Evolutionary conservation across 2,888 invertebrate genomes (phyloP).

Genomic region (Onthophagus sagittarius): DNA sequence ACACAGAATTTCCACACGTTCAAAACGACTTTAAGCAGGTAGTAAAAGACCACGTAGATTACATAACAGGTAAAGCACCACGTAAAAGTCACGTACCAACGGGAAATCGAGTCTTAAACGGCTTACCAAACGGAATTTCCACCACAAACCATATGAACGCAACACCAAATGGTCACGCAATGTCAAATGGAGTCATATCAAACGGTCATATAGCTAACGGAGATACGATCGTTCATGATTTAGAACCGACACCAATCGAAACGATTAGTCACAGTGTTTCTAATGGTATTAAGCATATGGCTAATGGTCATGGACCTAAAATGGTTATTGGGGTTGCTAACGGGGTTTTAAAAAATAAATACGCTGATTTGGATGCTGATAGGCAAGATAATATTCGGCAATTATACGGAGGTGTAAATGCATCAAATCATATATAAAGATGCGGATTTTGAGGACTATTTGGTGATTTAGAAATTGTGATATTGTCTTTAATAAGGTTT

Average conservation of each 20-base stretch:
- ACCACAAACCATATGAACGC: slow-evolving; percentile 1
- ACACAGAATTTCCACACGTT: slow-evolving; percentile 74
- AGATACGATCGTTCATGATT: slow-evolving; percentile 37
- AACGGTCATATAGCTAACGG: slow-evolving; percentile 33
- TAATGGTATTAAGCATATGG: slow-evolving; percentile 51
- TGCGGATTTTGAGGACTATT: neutral
- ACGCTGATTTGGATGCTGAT: slow-evolving; percentile 32
- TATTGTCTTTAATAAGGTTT: slow-evolving; percentile 13
- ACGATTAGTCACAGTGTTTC: slow-evolving; percentile 42
- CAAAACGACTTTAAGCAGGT: slow-evolving; percentile 72
- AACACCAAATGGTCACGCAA: slow-evolving; percentile 15
- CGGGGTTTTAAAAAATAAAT: slow-evolving; percentile 29
- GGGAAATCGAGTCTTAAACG: slow-evolving; percentile 16
- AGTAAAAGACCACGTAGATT: slow-evolving; percentile 65
- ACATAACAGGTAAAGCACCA: slow-evolving; percentile 47
- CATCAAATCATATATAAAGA: slow-evolving; percentile 43
- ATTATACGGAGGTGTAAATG: slow-evolving; percentile 41
- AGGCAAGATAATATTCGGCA: slow-evolving; percentile 36
- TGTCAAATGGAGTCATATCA: slow-evolving; percentile 21
- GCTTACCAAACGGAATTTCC: slow-evolving; percentile 19
- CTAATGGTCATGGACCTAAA: slow-evolving; percentile 36
- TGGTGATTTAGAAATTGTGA: slow-evolving; percentile 20
- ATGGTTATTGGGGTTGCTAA: slow-evolving; percentile 26
- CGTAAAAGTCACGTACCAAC: slow-evolving; percentile 12
- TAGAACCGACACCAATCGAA: slow-evolving; percentile 43